These are phyloP conservation scores for Deroplatys truncata DNA, from an alignment of 2,888 invertebrate species.

Conservation along the genomic window DNA sequence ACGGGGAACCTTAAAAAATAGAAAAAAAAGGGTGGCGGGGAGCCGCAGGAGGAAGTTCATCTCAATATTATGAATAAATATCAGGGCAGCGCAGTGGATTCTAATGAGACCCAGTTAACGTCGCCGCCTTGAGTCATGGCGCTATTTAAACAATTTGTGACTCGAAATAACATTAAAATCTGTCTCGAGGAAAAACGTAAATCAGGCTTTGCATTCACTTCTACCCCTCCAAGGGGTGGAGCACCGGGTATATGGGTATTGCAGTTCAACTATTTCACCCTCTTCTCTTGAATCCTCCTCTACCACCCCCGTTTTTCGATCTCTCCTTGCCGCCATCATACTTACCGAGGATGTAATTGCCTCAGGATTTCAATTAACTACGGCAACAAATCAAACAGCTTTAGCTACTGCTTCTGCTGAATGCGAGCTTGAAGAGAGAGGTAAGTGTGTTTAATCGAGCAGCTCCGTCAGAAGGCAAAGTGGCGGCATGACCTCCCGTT, in stretches of 20 bases:
- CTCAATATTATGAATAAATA: conserved; percentile 51
- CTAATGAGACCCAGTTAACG: conserved; percentile 50
- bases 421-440: conserved; percentile 7
- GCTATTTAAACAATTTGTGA: conserved; percentile 53
- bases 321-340: conserved; percentile 35
- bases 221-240: neutral
- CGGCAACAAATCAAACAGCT: conserved; percentile 52
- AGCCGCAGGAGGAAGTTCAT: conserved; percentile 39
- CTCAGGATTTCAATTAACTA: conserved; percentile 52
- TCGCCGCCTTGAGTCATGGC: conserved; percentile 49
- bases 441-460: conserved; percentile 16
- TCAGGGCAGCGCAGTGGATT: conserved; percentile 42
- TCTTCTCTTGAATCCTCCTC: conserved; percentile 3
- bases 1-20: neutral
- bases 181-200: conserved; percentile 48
- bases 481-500: neutral
- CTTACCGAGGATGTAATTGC: conserved; percentile 45
- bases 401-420: conserved; percentile 42
- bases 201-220: conserved; percentile 47
- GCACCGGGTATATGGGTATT: neutral
- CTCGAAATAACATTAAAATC: conserved; percentile 53
- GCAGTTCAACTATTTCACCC: conserved; percentile 1
- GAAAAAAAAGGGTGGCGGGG: neutral
- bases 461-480: neutral
- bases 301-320: neutral